phyloP scores from a whole-genome alignment of 2,113 vertebrate genomes.

The Chaetodon trifascialis region DNA sequence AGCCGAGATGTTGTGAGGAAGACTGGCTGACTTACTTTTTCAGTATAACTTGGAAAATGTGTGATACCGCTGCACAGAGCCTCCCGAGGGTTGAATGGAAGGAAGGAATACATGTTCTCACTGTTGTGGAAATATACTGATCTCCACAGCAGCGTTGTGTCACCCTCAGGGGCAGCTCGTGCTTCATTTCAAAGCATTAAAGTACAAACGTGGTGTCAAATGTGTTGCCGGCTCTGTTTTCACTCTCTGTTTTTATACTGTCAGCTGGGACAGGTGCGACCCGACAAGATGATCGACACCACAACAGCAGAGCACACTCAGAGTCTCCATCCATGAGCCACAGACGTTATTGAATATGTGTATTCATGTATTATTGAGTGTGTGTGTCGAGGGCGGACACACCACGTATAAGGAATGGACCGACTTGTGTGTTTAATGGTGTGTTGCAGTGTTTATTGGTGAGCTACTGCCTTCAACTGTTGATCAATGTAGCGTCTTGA shows the following conservation, averaged over 20 bases:
- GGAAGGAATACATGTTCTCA: neutral
- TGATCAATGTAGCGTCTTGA: neutral
- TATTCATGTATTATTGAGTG: no score
- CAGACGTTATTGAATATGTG: no score
- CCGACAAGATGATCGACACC: neutral
- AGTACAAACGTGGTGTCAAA: neutral
- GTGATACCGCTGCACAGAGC: neutral
- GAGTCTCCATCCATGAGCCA: neutral
- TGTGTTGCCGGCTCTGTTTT: neutral
- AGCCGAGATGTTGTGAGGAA: neutral
- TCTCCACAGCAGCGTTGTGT: constrained; percentile 1
- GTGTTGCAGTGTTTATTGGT: neutral
- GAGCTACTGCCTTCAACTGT: neutral
- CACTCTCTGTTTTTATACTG: neutral
- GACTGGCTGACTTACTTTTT: neutral
- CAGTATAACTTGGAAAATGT: neutral
- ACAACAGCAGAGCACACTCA: neutral
- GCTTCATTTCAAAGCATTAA: constrained; percentile 7
- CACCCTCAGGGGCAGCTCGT: neutral
- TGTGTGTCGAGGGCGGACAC: neutral
- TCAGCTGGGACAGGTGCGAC: neutral
- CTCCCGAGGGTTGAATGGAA: neutral
- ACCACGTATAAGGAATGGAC: neutral
- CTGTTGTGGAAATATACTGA: constrained; percentile 4
- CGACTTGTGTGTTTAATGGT: no score